Evolutionary conservation across 2,888 invertebrate species (phyloP), one percentile per base, ranked within the genome.

Genomic region (Ethmia dodecea): DNA sequence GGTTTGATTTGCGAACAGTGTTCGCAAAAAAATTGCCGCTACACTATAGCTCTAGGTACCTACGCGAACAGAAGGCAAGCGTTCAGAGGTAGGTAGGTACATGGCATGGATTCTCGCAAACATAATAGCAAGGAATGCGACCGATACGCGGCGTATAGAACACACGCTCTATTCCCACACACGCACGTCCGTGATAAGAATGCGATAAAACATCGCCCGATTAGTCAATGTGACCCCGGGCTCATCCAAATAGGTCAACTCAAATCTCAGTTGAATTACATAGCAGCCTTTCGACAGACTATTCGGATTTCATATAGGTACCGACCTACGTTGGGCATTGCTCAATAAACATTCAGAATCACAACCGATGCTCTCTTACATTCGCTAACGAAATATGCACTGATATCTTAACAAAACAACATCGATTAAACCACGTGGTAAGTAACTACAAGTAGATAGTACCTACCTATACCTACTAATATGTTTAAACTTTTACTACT

Each of bases 11-110:
- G 70, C 61, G 71, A 72, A 56, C 68, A n/a, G 60, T 56, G 62
- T 59, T 60, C 61, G 70, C 75, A 81, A 84, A 84, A 83, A 84
- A 80, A 60, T 79, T 73, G 79, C 78, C 75, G 77, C 76, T 77
- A 71, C 65, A 55, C 65, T 5, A 8, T 8, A 18, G 8, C 18
- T 18, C 18, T 18, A 5, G 18, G 18, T 18, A 18, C 75, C 75
- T 77, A 71, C 65, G 54, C 65, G 55, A 55, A 56, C 59, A 58
- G 56, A 55, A 51, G 49, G 51, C 49, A 51, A 47, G 52, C 50
- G 51, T 55, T 52, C 57, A 52, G 48, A 55, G 60, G 51, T 26
- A 28, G 28, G 6, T 29, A 61, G 53, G 58, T 56, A 60, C 68
- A 61, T 54, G 55, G 66, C 62, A 54, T 60, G 67, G 71, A 75